Base-by-base conservation (phyloP, 2,797 vertebrate genomes). In the Propithecus deckenii region DNA sequence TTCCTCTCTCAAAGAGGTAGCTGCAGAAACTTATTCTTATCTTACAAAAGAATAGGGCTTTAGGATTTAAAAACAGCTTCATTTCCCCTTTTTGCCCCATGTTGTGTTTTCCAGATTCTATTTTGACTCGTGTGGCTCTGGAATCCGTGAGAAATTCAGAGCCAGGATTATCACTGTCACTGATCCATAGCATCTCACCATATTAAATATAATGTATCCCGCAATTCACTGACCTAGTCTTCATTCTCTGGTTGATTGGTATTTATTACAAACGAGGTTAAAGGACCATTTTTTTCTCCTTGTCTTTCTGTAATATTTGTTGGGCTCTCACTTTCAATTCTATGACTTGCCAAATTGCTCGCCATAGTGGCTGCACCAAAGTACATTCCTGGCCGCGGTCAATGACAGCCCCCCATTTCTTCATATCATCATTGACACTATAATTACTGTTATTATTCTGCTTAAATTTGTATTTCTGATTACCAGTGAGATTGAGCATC, bases 1-100 rank as follows among this genome's bases (percentile, higher is more conserved):
- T 97, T 92, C 96, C 97, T 85, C 79, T 94, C 48, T 59, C 83
- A 50, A 4, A 55, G 91, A 81, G 93, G 84, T 46, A 46, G 75
- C 89, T 75, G 52, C 85, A 96, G 93, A 91, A n/a, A 43, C 59
- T 38, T 80, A 80, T 81, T 90, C 81, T 30, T 76, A 71, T 43
- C 81, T 75, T 85, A 74, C 59, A 69, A 55, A 87, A 89, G 91
- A 96, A 94, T 23, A 46, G 79, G 61, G 71, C 65, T 69, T 50
- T 32, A 41, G 55, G 48, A 20, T 75, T 89, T 61, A 57, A 72
- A 95, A 65, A 69, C 84, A 41, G 59, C 52, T 65, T 61, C 32
- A 35, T 83, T n/a, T 35, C n/a, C 43, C 67, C 46, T 76, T 18
- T 55, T 67, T 8, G 30, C 30, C 25, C 59, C 59, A 2, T 38